A percentile compares a stretch with the other conserved stretches of the same genome.
These are phyloP conservation scores for Delphinus delphis DNA, from an alignment of 2,113 vertebrate species.

Conservation along the genomic window DNA sequence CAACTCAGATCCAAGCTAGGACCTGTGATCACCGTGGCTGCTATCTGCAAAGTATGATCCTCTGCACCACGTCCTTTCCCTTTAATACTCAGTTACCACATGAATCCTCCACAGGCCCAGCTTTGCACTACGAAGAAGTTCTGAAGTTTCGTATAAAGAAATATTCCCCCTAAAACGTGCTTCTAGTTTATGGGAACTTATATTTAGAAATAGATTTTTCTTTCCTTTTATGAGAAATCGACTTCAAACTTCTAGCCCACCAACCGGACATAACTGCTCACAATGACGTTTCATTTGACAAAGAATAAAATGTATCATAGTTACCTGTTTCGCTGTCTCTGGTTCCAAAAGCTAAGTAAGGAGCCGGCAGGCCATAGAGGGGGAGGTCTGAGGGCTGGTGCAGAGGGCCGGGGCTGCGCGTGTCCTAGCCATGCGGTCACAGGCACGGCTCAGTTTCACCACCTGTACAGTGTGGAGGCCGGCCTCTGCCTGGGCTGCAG, in stretches of 20 bases:
- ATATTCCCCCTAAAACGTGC: not conserved
- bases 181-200: slow-evolving; percentile 46
- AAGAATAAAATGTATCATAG: slow-evolving; percentile 63
- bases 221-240: slow-evolving; percentile 57
- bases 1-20: not conserved
- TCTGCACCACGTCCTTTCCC: not conserved
- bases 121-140: not conserved
- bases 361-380: not conserved
- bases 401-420: not conserved
- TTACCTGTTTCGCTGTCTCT: slow-evolving; percentile 72
- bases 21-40: accelerated
- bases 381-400: not conserved
- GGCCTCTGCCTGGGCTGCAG: not conserved
- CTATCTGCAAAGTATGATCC: not conserved
- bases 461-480: not conserved
- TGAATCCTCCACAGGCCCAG: not conserved
- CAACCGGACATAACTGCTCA: slow-evolving; percentile 71
- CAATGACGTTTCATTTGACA: slow-evolving; percentile 65
- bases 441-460: not conserved
- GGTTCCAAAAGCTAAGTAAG: slow-evolving; percentile 51
- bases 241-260: slow-evolving; percentile 61
- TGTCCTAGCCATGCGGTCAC: not conserved
- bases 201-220: slow-evolving; percentile 44
- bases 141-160: not conserved
- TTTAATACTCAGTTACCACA: not conserved